Conservation (phyloP, 2,888 invertebrate genomes). For the Teinopalpus imperialis region DNA sequence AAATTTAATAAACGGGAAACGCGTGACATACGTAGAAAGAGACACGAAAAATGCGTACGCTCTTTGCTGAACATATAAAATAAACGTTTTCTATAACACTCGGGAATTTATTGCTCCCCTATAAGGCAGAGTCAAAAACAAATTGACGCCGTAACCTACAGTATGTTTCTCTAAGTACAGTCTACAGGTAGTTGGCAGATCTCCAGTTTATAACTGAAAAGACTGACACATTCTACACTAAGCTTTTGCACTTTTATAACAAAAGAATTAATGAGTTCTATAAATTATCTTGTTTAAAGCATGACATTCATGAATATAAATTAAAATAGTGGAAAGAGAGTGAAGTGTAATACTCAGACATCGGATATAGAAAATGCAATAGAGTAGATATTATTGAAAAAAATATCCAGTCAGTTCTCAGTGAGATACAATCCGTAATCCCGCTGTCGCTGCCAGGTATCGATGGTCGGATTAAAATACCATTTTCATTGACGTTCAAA, state of each 20-base stretch:
- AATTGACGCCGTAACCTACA: constrained; percentile 38
- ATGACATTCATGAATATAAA: constrained; percentile 33
- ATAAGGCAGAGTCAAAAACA: constrained; percentile 34
- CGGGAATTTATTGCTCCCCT: constrained; percentile 30
- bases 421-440: constrained; percentile 62
- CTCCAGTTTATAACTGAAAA: constrained; percentile 65
- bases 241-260: constrained; percentile 44
- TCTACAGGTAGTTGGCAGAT: constrained; percentile 77
- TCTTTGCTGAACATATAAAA: constrained; percentile 32
- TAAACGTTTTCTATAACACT: constrained; percentile 26
- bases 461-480: constrained; percentile 76
- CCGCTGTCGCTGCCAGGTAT: constrained; percentile 70
- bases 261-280: constrained; percentile 55
- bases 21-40: constrained; percentile 52
- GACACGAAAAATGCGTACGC: constrained; percentile 36
- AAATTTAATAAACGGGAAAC: constrained; percentile 71
- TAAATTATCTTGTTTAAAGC: constrained; percentile 32
- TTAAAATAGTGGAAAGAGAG: constrained; percentile 27
- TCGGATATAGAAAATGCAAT: constrained; percentile 26
- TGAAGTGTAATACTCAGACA: constrained; percentile 27
- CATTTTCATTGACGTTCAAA: constrained; percentile 69
- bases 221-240: constrained; percentile 58
- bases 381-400: constrained; percentile 39
- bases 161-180: constrained; percentile 55
- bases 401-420: constrained; percentile 45